phyloP scores from a whole-genome alignment of 2,113 vertebrate genomes.

The Tamias sibiricus region DNA sequence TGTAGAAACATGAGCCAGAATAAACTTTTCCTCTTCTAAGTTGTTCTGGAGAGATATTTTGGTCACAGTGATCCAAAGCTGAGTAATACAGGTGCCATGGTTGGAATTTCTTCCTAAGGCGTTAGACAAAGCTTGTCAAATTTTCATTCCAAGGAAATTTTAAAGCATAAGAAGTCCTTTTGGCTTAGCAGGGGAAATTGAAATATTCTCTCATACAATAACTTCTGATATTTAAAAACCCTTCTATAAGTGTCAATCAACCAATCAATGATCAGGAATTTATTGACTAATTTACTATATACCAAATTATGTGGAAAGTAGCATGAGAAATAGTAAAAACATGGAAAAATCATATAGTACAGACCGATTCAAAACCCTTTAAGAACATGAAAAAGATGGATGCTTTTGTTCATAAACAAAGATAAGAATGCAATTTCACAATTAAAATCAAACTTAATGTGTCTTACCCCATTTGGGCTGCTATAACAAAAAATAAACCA shows the following conservation, averaged over 20 bases:
- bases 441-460: not conserved
- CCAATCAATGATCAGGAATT: not conserved
- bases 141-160: conserved; percentile 26
- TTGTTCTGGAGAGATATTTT: too few species aligned
- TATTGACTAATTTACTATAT: not conserved
- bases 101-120: not conserved
- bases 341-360: not conserved
- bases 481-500: not conserved
- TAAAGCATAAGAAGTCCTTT: conserved; percentile 42
- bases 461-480: not conserved
- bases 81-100: not conserved
- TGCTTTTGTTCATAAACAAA: not conserved
- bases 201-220: conserved; percentile 23
- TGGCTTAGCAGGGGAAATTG: not conserved
- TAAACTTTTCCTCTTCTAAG: too few species aligned
- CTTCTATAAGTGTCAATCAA: not conserved
- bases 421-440: not conserved
- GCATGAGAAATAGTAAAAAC: not conserved
- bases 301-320: not conserved
- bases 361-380: not conserved
- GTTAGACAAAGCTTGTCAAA: not conserved
- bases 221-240: not conserved
- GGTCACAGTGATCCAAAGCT: too few species aligned
- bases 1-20: too few species aligned
- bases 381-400: not conserved